A percentile compares a stretch with the other conserved stretches of the same genome.
phyloP scores from a whole-genome alignment of 2,888 invertebrate species.

The Eupithecia subfuscata region DNA sequence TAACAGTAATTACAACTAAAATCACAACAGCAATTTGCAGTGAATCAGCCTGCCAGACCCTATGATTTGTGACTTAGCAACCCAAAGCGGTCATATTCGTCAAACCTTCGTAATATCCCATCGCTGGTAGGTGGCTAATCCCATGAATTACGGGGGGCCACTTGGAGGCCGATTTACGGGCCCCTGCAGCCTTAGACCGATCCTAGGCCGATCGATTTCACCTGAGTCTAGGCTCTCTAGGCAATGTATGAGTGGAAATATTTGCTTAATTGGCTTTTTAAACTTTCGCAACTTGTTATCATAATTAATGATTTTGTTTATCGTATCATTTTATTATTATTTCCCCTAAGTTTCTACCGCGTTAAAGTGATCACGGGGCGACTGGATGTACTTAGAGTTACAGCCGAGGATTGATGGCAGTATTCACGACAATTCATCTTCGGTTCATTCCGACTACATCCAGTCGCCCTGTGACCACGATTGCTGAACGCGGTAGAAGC shows the following conservation, averaged over 20 bases:
- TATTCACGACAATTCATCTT: too few relatives aligned
- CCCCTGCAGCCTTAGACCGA: slow-evolving; percentile 46
- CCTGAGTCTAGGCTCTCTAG: neutral
- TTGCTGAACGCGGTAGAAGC: too few relatives aligned
- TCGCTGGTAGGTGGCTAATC: slow-evolving; percentile 51
- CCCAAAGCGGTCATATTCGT: slow-evolving; percentile 31
- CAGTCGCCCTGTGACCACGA: too few relatives aligned
- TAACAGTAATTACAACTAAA: neutral
- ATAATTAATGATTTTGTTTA: too few relatives aligned
- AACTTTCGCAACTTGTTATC: too few relatives aligned
- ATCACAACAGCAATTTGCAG: neutral
- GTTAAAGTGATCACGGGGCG: too few relatives aligned
- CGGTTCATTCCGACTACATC: too few relatives aligned
- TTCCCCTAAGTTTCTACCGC: too few relatives aligned
- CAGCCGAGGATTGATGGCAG: too few relatives aligned
- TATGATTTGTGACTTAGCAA: slow-evolving; percentile 24
- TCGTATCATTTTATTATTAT: too few relatives aligned
- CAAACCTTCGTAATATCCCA: slow-evolving; percentile 41
- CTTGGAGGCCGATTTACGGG: slow-evolving; percentile 57
- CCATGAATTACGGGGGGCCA: slow-evolving; percentile 51
- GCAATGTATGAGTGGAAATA: neutral
- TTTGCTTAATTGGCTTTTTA: neutral
- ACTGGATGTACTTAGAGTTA: too few relatives aligned
- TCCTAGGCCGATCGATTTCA: slow-evolving; percentile 11
- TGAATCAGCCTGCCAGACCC: neutral